These are phyloP conservation scores for Plectropomus leopardus DNA, from an alignment of 2,113 vertebrate genomes.

Conservation along the genomic window DNA sequence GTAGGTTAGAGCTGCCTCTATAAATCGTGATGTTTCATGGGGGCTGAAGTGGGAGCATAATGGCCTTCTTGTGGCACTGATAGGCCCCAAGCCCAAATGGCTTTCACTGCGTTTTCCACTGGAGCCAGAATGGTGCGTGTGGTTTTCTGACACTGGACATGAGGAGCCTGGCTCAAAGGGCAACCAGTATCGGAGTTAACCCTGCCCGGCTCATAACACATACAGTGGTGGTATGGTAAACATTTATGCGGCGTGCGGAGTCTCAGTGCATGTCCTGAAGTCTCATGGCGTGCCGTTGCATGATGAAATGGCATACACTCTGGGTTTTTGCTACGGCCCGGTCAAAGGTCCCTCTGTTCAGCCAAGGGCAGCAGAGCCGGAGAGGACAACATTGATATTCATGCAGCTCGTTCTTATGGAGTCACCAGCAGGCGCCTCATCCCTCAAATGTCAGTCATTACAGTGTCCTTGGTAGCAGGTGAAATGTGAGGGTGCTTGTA, in stretches of 20 bases:
- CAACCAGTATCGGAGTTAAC: slow-evolving; percentile 26
- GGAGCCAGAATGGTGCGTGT: slow-evolving; percentile 46
- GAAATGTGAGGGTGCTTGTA: slow-evolving; percentile 43
- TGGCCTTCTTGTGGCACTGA: slow-evolving; percentile 66
- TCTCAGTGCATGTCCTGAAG: slow-evolving; percentile 43
- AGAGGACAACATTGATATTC: slow-evolving; percentile 74
- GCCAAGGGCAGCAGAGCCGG: slow-evolving; percentile 38
- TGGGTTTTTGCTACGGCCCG: slow-evolving; percentile 25
- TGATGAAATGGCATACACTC: slow-evolving; percentile 51
- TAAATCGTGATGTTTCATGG: slow-evolving; percentile 16
- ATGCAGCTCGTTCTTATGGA: slow-evolving; percentile 43
- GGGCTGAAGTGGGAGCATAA: slow-evolving; percentile 58
- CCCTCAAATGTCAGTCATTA: slow-evolving; percentile 66
- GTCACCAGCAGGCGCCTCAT: slow-evolving; percentile 45
- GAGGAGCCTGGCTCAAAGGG: slow-evolving; percentile 37
- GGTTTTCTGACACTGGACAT: slow-evolving; percentile 56
- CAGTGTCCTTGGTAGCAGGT: slow-evolving; percentile 63
- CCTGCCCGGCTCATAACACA: slow-evolving; percentile 43
- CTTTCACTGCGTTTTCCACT: slow-evolving; percentile 60
- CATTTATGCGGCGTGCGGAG: slow-evolving; percentile 37
- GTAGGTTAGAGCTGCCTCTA: slow-evolving; percentile 8
- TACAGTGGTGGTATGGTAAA: slow-evolving; percentile 56
- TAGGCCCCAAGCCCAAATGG: slow-evolving; percentile 62
- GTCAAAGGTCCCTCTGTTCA: slow-evolving; percentile 69
- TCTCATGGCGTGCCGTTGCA: slow-evolving; percentile 36